Evolutionary conservation across 2,113 vertebrate species (phyloP), one percentile per base, ranked within the genome.

Genomic region (Haemorhous mexicanus): DNA sequence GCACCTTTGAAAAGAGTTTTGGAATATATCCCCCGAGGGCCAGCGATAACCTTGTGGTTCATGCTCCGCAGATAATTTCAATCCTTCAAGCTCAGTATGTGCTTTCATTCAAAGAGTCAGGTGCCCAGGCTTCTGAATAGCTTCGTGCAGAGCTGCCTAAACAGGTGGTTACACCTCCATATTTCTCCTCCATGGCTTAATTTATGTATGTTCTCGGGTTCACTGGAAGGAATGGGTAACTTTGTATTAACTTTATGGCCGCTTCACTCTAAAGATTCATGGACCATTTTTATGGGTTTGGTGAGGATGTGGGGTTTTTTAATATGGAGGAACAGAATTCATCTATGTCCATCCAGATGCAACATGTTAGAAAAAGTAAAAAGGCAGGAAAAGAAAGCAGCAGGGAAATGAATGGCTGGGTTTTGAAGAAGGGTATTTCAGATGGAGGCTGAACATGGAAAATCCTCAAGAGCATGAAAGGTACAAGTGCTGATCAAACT

Each of bases 1-100:
- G 49, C 61, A 81, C 26, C 61, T 96, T 92, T 92, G 79, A 81
- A 94, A 77, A 88, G 82, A 88, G 68, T 86, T 93, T 64, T n/a
- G 41, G 47, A 92, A 52, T 84, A 72, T 88, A 75, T 88, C 90
- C 90, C 75, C 85, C 39, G 52, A 83, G 85, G 90, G 87, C 46
- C 47, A 11, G 56, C 18, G 81, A 93, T 93, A 87, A 91, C 93
- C 76, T 90, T 89, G 76, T 86, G 67, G 59, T 94, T 93, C 83
- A 66, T 59, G 79, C 46, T 86, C 68, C 2, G 0, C 83, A 63
- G 89, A 83, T 92, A 69, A 90, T 96, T 94, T 95, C 47, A 84
- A 68, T 94, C 68, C 69, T 84, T 94, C 80, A 92, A 78, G 69
- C 24, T 95, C 84, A 90, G 62, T 70, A 32, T 47, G 33, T 77